Percentiles rank a stretch among this genome's conserved stretches.
Conservation (phyloP, 2,113 vertebrate species). For the Hemichromis elongatus region DNA sequence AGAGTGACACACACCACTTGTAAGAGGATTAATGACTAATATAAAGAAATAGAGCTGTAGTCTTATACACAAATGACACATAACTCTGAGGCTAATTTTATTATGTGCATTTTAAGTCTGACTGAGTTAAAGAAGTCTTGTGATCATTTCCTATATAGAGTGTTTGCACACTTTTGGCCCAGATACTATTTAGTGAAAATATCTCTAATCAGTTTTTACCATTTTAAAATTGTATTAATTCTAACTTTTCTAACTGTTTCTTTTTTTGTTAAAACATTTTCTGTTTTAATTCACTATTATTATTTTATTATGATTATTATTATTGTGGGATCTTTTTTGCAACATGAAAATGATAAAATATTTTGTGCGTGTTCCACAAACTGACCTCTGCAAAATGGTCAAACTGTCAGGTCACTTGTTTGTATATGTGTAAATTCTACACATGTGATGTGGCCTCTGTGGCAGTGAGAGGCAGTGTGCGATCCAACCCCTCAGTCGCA, state of each 20-base stretch:
- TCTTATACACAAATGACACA: background rate
- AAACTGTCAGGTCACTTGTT: rapidly evolving
- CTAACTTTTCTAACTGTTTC: too few species aligned
- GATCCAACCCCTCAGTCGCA: background rate
- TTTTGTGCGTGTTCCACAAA: background rate
- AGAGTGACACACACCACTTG: background rate
- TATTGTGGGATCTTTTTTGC: background rate
- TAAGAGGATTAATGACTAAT: background rate
- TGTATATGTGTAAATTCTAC: too few species aligned
- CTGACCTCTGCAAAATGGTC: background rate
- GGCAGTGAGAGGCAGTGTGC: background rate
- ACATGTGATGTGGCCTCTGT: background rate
- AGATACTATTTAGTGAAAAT: background rate
- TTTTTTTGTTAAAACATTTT: background rate
- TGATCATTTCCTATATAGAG: background rate
- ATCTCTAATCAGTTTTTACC: background rate
- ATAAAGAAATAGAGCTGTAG: background rate
- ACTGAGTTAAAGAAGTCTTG: background rate
- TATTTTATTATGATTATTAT: background rate
- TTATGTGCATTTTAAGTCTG: background rate
- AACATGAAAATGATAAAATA: background rate
- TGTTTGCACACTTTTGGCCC: background rate
- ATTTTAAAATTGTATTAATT: too few species aligned
- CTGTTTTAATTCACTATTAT: background rate
- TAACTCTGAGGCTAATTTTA: background rate